phyloP scores from a whole-genome alignment of 2,797 vertebrate species.

The Pachyuromys duprasi region DNA sequence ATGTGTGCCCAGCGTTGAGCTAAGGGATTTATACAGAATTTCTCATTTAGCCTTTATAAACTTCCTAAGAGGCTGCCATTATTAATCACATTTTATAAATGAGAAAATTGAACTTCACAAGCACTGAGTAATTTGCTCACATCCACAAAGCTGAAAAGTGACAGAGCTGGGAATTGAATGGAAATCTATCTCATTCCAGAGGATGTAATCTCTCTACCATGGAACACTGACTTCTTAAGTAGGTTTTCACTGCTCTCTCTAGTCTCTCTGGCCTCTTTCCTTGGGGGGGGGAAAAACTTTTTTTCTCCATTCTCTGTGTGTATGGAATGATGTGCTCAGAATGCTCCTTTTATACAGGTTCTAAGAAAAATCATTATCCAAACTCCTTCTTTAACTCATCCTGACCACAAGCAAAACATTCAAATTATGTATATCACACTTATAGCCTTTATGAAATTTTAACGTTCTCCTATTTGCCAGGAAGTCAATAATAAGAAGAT shows the following conservation, averaged over 20 bases:
- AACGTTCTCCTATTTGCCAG: neutral
- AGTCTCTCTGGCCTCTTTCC: neutral
- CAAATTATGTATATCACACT: neutral
- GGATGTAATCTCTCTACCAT: neutral
- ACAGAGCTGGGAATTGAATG: constrained; percentile 16
- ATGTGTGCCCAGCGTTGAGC: neutral
- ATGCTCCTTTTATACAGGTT: neutral
- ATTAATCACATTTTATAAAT: constrained; percentile 61
- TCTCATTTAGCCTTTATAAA: constrained; percentile 29
- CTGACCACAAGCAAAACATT: neutral
- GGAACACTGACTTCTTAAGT: neutral
- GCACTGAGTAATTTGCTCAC: neutral
- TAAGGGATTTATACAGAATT: neutral
- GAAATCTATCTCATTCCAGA: neutral
- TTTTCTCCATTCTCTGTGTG: too few relatives aligned
- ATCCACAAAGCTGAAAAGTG: constrained; percentile 19
- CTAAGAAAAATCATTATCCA: neutral
- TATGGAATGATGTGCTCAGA: neutral
- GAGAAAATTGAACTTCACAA: constrained; percentile 45
- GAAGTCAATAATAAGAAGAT: neutral
- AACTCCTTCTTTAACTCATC: neutral
- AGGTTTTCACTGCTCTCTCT: neutral
- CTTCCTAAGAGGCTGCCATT: neutral
- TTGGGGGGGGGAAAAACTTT: neutral
- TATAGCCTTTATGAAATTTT: neutral